A percentile compares a stretch with the other conserved stretches of the same genome.
Conservation (phyloP, 2,888 invertebrate genomes). For the Temnothorax rugatulus region DNA sequence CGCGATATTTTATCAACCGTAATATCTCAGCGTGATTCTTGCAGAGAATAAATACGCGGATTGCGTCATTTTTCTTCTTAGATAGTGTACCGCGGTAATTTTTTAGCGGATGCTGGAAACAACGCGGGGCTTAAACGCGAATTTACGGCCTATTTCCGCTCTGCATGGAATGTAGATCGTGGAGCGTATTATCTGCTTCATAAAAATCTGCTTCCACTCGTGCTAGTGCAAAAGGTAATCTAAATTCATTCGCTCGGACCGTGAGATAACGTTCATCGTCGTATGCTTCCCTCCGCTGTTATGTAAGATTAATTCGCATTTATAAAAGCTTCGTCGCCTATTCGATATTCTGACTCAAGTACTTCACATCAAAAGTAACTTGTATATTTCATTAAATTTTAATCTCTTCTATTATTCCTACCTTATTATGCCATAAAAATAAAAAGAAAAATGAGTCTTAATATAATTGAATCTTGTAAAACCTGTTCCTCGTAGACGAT, state of each 20-base stretch:
- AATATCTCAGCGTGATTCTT: constrained; percentile 45
- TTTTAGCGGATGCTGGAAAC: constrained; percentile 54
- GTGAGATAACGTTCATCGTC: constrained; percentile 47
- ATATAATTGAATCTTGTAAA: background rate
- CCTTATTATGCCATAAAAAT: background rate
- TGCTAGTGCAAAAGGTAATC: constrained; percentile 40
- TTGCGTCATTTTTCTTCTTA: constrained; percentile 49
- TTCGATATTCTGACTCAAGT: background rate
- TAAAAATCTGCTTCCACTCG: constrained; percentile 62
- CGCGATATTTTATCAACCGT: constrained; percentile 32
- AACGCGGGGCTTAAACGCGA: constrained; percentile 59
- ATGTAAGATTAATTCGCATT: constrained; percentile 40
- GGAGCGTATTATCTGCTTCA: constrained; percentile 67
- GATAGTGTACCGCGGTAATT: constrained; percentile 48
- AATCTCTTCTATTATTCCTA: background rate
- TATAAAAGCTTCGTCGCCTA: background rate
- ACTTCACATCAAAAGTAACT: background rate
- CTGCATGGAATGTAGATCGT: constrained; percentile 62
- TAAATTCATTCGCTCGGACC: constrained; percentile 63
- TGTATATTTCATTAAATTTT: constrained; percentile 16
- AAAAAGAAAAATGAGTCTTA: background rate
- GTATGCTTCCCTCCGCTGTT: constrained; percentile 4
- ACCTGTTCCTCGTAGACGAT: background rate
- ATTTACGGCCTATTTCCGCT: constrained; percentile 60
- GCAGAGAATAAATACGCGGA: constrained; percentile 44